Percentiles rank a stretch among this genome's conserved stretches.
Evolutionary conservation across 2,797 vertebrate genomes (phyloP).

Genomic region (Perodicticus potto): DNA sequence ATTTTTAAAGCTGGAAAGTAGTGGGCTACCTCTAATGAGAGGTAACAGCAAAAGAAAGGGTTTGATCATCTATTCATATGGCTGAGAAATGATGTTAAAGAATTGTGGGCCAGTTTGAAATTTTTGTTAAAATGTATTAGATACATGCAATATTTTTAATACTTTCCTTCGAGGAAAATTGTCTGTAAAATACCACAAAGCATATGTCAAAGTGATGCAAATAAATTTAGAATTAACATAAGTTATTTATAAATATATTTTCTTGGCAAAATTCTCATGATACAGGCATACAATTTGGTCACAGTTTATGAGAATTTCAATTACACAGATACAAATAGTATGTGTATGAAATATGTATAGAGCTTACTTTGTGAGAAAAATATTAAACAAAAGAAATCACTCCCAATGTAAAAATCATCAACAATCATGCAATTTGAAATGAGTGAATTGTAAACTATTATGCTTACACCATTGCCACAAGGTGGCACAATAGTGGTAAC

Average conservation of each 20-base stretch:
- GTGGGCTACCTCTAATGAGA: not conserved
- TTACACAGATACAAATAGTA: not conserved
- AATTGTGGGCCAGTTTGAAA: not conserved
- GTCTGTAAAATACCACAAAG: not conserved
- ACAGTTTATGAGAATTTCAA: constrained; percentile 30
- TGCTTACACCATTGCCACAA: constrained; percentile 27
- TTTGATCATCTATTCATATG: not conserved
- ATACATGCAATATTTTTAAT: not conserved
- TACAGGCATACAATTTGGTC: not conserved
- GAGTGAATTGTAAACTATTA: not conserved
- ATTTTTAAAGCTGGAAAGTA: not conserved
- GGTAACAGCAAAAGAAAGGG: not conserved
- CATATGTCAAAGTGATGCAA: not conserved
- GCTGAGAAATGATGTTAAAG: not conserved
- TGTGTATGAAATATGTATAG: not conserved
- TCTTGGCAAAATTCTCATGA: constrained; percentile 3
- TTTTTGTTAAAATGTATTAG: not conserved
- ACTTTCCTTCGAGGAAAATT: not conserved
- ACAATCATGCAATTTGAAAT: not conserved
- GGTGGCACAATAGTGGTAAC: constrained; percentile 15
- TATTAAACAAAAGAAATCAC: not conserved
- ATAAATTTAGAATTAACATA: not conserved
- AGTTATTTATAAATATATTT: not conserved
- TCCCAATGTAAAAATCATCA: constrained; percentile 28
- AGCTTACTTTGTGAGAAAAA: constrained; percentile 20